Evolutionary conservation across 2,797 vertebrate species (phyloP).

Genomic region (Leptoclinus maculatus): DNA sequence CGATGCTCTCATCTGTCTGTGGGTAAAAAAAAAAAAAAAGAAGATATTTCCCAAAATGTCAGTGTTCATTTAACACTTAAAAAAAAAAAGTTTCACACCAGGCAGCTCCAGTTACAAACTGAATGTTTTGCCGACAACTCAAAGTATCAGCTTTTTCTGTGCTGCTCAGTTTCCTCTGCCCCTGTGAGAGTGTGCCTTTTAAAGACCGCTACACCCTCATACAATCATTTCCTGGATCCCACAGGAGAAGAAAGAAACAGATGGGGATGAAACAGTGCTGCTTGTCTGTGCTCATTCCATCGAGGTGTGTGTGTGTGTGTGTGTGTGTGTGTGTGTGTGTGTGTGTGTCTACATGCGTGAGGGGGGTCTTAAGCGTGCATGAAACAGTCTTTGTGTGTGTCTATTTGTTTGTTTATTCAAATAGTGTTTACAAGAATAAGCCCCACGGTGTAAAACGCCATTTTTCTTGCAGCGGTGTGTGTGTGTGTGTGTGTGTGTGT

Average conservation of each 20-base stretch:
- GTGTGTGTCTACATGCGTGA: neutral
- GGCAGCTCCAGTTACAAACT: constrained; percentile 21
- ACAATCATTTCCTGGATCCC: constrained; percentile 57
- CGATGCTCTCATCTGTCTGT: constrained; percentile 27
- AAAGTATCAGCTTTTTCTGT: constrained; percentile 17
- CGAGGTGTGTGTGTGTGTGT: constrained; percentile 2
- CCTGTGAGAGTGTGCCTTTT: constrained; percentile 25
- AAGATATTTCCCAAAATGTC: constrained; percentile 18
- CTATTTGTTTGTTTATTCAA: constrained; percentile 43
- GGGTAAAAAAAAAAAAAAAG: neutral
- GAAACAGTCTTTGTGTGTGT: constrained; percentile 11
- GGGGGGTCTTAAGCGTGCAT: constrained; percentile 14
- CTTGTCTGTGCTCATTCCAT: constrained; percentile 39
- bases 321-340: neutral
- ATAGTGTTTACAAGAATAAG: constrained; percentile 56
- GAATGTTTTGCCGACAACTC: constrained; percentile 4
- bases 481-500: neutral
- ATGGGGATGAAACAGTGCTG: constrained; percentile 50
- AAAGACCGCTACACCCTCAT: constrained; percentile 38
- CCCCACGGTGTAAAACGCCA: constrained; percentile 34
- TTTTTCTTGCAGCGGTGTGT: constrained; percentile 27
- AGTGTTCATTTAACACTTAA: constrained; percentile 30
- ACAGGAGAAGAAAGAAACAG: constrained; percentile 52
- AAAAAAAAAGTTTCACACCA: constrained; percentile 3
- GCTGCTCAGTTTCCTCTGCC: constrained; percentile 26